Percentiles rank a stretch among this genome's conserved stretches.
phyloP scores from a whole-genome alignment of 1,140 invertebrate genomes.

The Drosophila ambigua region DNA sequence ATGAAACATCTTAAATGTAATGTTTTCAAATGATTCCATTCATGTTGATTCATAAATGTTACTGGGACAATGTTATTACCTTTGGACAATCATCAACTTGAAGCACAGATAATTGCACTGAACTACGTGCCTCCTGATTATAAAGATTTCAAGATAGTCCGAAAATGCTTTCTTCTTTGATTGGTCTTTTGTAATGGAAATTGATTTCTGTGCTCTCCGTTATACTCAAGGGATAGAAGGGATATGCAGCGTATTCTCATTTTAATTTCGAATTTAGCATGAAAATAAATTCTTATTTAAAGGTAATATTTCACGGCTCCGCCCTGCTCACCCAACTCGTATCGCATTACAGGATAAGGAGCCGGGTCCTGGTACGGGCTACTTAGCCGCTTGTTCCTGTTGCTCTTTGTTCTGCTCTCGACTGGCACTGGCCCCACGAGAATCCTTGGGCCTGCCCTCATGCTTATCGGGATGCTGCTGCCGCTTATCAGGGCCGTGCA shows the following conservation, averaged over 20 bases:
- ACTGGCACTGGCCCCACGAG: constrained; percentile 2
- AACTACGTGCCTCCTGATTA: neutral
- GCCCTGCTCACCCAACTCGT: constrained; percentile 12
- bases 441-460: constrained; percentile 27
- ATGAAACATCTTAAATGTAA: no score
- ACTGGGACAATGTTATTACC: neutral
- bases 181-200: constrained; percentile 13
- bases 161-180: neutral
- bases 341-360: constrained; percentile 56
- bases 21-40: no score
- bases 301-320: constrained; percentile 58
- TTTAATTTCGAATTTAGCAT: constrained; percentile 49
- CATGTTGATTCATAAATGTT: no score
- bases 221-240: no score
- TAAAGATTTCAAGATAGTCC: neutral
- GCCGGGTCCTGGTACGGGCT: neutral
- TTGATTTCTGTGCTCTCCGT: constrained; percentile 11
- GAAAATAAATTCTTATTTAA: constrained; percentile 64
- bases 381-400: constrained; percentile 44
- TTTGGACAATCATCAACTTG: neutral
- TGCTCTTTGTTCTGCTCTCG: constrained; percentile 37
- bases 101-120: neutral
- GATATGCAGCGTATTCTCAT: constrained; percentile 23
- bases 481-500: constrained; percentile 65
- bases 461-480: constrained; percentile 22